phyloP scores from a whole-genome alignment of 2,797 vertebrate genomes.

The Sebastes glaucus region DNA sequence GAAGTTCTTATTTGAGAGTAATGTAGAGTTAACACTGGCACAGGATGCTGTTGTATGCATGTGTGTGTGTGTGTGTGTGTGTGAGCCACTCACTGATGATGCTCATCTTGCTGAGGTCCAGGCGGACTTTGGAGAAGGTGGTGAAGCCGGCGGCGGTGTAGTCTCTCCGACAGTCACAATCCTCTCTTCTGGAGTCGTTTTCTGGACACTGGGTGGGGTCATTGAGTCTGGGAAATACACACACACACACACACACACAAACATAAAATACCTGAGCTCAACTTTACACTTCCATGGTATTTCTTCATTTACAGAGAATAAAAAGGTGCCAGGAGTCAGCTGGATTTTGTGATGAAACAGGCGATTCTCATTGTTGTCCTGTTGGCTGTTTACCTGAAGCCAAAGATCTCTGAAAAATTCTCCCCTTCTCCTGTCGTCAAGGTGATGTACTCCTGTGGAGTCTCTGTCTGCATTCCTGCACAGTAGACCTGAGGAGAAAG shows the following conservation, averaged over 20 bases:
- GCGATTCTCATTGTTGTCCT: conserved; percentile 33
- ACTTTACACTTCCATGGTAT: conserved; percentile 37
- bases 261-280: conserved; percentile 24
- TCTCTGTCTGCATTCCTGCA: conserved; percentile 91
- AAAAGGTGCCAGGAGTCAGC: conserved; percentile 10
- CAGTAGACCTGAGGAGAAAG: conserved; percentile 89
- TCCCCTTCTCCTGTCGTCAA: conserved; percentile 89
- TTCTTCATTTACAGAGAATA: conserved; percentile 34
- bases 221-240: conserved; percentile 85
- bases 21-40: conserved; percentile 41
- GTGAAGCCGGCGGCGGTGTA: conserved; percentile 92
- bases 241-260: conserved; percentile 12
- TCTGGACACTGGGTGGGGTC: conserved; percentile 95
- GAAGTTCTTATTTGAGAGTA: conserved; percentile 63
- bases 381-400: conserved; percentile 88
- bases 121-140: conserved; percentile 92
- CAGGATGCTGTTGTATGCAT: conserved; percentile 40
- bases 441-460: conserved; percentile 92
- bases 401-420: conserved; percentile 98
- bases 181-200: conserved; percentile 90
- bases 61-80: conserved; percentile 1
- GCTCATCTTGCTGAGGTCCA: conserved; percentile 91
- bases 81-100: conserved; percentile 92
- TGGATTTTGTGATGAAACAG: conserved; percentile 26
- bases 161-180: conserved; percentile 93